A percentile compares a stretch with the other conserved stretches of the same genome.
These are phyloP conservation scores for Polydrusus pterygomalis DNA, from an alignment of 2,888 invertebrate genomes.

Conservation along the genomic window DNA sequence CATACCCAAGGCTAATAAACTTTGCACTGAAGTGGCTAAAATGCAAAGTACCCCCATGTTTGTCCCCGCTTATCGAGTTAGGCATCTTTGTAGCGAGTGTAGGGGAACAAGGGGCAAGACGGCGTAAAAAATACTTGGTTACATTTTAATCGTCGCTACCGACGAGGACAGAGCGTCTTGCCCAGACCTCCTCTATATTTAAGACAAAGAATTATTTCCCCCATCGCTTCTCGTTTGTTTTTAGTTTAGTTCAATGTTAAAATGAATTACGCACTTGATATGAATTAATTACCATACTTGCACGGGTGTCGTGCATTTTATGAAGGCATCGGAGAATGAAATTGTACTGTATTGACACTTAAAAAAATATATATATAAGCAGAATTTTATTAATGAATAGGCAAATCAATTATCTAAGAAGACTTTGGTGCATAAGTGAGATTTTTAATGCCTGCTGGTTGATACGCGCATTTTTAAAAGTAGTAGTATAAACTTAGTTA, in stretches of 20 bases:
- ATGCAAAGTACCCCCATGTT: conserved; percentile 55
- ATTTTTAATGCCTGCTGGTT: too few relatives aligned
- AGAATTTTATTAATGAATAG: background rate
- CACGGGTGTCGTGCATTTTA: conserved; percentile 48
- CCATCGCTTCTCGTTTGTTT: conserved; percentile 42
- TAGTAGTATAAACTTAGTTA: too few relatives aligned
- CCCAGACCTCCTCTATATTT: conserved; percentile 4
- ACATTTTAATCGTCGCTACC: too few relatives aligned
- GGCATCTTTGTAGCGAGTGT: conserved; percentile 49
- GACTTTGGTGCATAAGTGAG: too few relatives aligned
- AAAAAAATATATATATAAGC: background rate
- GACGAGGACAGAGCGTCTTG: too few relatives aligned
- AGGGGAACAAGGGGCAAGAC: background rate
- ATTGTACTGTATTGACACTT: conserved; percentile 6
- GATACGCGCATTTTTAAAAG: too few relatives aligned
- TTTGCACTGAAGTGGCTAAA: conserved; percentile 47
- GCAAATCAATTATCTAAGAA: background rate
- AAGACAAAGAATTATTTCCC: conserved; percentile 54
- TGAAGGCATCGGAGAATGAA: conserved; percentile 35
- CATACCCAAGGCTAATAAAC: conserved; percentile 48
- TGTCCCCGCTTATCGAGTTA: conserved; percentile 52
- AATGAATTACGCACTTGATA: conserved; percentile 39
- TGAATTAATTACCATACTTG: conserved; percentile 49
- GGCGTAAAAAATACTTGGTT: too few relatives aligned
- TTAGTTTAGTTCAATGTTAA: conserved; percentile 16